Conservation (phyloP, 64 coral and sea anemone species). For the Trachythela sp. region DNA sequence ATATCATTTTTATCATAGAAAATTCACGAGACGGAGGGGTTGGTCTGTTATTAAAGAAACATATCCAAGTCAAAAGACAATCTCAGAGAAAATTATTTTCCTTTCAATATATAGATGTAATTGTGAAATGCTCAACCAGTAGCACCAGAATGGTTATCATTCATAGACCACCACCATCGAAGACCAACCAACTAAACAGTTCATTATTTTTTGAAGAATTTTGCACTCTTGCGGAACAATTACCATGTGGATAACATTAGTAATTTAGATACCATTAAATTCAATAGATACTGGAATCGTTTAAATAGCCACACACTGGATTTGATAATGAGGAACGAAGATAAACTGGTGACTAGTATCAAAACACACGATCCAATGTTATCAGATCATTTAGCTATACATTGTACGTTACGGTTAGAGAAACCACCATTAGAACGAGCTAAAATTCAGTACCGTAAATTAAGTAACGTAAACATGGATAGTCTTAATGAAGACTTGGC, state of each 20-base stretch:
- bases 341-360: background rate
- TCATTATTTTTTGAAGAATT: constrained; percentile 41
- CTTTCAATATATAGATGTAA: constrained; percentile 30
- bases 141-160: background rate
- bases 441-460: no score
- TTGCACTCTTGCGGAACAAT: background rate
- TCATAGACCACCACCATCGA: constrained; percentile 35
- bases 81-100: constrained; percentile 17
- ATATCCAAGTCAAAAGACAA: constrained; percentile 28
- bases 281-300: background rate
- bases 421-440: no score
- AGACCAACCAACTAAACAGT: background rate
- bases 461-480: no score
- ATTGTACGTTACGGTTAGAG: background rate
- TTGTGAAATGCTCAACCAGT: no score
- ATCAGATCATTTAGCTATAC: constrained; percentile 20
- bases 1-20: constrained; percentile 33
- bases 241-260: constrained; percentile 25
- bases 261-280: background rate
- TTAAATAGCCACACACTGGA: constrained; percentile 22
- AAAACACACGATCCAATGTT: background rate
- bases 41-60: constrained; percentile 37
- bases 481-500: no score
- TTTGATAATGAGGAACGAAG: constrained; percentile 27
- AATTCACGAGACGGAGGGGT: constrained; percentile 36